Evolutionary conservation across 1,140 invertebrate species (phyloP).

Genomic region (Heliconius nattereri): DNA sequence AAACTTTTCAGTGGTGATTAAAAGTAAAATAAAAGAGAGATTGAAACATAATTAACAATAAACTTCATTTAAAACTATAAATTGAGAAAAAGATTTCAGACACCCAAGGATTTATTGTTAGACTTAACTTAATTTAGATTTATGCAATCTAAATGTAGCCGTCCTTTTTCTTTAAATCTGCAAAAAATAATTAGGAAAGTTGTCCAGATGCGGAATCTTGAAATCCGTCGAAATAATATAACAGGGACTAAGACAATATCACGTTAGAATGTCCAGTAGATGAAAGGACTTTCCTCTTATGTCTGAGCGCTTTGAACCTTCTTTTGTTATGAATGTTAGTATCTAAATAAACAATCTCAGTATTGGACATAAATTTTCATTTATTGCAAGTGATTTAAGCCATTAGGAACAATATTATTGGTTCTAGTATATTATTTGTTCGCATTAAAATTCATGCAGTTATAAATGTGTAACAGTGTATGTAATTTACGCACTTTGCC

Average conservation of each 20-base stretch:
- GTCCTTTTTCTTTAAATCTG: constrained; percentile 39
- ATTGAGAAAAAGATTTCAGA: not conserved
- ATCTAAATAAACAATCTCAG: not conserved
- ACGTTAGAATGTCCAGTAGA: constrained; percentile 43
- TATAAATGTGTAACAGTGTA: no score
- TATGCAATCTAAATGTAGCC: constrained; percentile 33
- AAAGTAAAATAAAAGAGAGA: not conserved
- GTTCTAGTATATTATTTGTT: no score
- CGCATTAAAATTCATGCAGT: no score
- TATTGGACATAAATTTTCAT: not conserved
- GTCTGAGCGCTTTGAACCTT: not conserved
- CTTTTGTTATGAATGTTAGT: not conserved
- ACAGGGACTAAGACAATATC: constrained; percentile 78
- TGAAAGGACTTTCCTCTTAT: constrained; percentile 11
- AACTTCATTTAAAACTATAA: not conserved
- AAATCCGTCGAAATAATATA: constrained; percentile 59
- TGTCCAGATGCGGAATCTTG: constrained; percentile 30
- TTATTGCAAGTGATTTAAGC: no score
- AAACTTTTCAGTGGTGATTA: not conserved
- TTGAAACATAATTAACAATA: not conserved
- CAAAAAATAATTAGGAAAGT: constrained; percentile 19
- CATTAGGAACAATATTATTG: no score
- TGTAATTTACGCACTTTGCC: not conserved
- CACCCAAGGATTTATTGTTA: constrained; percentile 5
- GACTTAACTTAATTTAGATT: constrained; percentile 18